Evolutionary conservation across 2,888 invertebrate species (phyloP).

Genomic region (Pterostichus niger): DNA sequence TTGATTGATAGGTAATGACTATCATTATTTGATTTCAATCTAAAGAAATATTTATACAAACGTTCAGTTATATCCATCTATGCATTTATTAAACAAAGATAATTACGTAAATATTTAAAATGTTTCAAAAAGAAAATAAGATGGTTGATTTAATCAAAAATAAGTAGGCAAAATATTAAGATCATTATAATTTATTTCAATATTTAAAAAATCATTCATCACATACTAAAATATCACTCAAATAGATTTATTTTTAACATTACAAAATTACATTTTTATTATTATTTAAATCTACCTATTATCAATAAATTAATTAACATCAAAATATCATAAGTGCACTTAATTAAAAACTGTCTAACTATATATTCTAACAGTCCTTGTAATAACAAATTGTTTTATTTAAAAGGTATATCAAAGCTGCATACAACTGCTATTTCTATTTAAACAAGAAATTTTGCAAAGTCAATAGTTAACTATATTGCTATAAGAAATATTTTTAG

Average conservation of each 20-base stretch:
- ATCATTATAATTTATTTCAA: not conserved
- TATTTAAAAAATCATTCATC: slow-evolving; percentile 25
- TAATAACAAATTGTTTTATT: slow-evolving; percentile 19
- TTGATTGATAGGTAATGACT: no score
- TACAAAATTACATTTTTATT: slow-evolving; percentile 39
- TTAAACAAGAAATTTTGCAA: slow-evolving; percentile 31
- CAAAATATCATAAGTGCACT: slow-evolving; percentile 51
- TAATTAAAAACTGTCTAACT: slow-evolving; percentile 37
- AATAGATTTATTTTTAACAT: slow-evolving; percentile 36
- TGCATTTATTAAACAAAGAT: no score
- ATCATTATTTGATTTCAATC: no score
- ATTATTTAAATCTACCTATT: slow-evolving; percentile 13
- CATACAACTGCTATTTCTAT: slow-evolving; percentile 30
- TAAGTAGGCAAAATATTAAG: not conserved
- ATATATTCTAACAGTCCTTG: slow-evolving; percentile 13
- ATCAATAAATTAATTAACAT: slow-evolving; percentile 44
- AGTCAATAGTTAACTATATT: slow-evolving; percentile 15
- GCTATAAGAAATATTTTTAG: slow-evolving; percentile 38
- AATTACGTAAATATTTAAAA: no score
- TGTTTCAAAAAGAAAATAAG: no score
- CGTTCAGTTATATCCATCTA: not conserved
- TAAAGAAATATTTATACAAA: no score
- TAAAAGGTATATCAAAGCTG: slow-evolving; percentile 45
- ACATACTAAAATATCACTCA: slow-evolving; percentile 49
- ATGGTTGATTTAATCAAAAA: not conserved